phyloP scores from a whole-genome alignment of 2,888 invertebrate genomes.

The Ceratothoa steindachneri region DNA sequence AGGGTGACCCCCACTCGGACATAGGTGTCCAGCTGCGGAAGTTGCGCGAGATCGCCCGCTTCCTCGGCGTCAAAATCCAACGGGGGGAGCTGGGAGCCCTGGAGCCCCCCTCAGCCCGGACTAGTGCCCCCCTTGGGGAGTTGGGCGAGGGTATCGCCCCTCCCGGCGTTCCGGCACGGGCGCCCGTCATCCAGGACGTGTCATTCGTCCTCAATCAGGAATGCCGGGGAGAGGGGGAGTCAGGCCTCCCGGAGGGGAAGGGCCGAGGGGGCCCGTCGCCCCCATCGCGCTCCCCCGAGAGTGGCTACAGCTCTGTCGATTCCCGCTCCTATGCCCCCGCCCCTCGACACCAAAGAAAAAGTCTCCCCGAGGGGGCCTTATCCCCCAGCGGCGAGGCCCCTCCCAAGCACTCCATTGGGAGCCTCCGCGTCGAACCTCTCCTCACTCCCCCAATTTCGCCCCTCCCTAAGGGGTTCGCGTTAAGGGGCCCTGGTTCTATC shows the following conservation, averaged over 20 bases:
- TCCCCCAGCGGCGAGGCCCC: neutral
- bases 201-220: conserved; percentile 12
- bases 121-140: too few species aligned
- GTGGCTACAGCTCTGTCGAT: conserved; percentile 33
- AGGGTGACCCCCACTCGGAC: conserved; percentile 22
- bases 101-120: conserved; percentile 7
- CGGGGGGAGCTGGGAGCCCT: conserved; percentile 22
- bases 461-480: too few species aligned
- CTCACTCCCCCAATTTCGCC: too few species aligned
- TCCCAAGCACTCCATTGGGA: too few species aligned
- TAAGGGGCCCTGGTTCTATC: too few species aligned
- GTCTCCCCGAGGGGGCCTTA: neutral
- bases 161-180: conserved; percentile 40
- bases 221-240: too few species aligned
- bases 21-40: conserved; percentile 36
- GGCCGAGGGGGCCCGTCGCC: neutral
- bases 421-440: too few species aligned
- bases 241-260: neutral
- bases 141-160: conserved; percentile 6
- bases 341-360: neutral
- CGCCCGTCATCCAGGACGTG: conserved; percentile 41
- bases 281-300: conserved; percentile 21
- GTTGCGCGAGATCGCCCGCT: conserved; percentile 33
- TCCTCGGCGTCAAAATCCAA: conserved; percentile 35
- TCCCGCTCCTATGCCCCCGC: conserved; percentile 13